Evolutionary conservation across 2,888 invertebrate species (phyloP), one percentile per base, ranked within the genome.

Genomic region (Drosophila longiperda): DNA sequence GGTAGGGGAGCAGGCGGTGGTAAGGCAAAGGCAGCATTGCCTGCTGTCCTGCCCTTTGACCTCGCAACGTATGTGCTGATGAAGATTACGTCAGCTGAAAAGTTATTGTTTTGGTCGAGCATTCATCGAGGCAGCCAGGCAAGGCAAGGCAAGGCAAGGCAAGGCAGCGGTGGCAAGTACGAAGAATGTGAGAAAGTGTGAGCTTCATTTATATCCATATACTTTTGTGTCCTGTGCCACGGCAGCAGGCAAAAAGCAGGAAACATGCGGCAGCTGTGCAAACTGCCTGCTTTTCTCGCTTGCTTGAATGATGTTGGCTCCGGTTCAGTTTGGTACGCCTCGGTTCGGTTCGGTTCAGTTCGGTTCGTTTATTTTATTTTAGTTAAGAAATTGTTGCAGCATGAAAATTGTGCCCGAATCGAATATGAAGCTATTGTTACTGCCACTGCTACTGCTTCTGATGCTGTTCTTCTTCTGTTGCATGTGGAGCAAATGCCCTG

Each of bases 61-160:
- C 68, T 48, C 68, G 55, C 54, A 74, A 64, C 66, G 67, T 75
- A 75, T 89, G 78, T 79, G 83, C 82, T 82, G 87, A 90, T 86
- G 80, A 82, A 91, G 82, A 91, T 83, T 82, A 83, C 74, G 87
- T 90, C 82, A 89, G 87, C 87, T 90, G 81, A 90, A 90, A 90
- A 90, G 83, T 88, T 90, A 87, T 88, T 87, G 90, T 88, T 87
- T 90, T 78, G 86, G 69, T 66, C 68, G 65, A 71, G 67, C 75
- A 65, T 67, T 66, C 68, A 78, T 73, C 66, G 71, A 61, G 73
- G 72, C 65, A 80, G 29, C 26, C 34, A 36, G 11, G 12, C 50
- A n/a, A 15, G 15, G 71, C 64, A 74, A 2, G 34, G 36, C 15
- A 36, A 15, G 34, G 36, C 36, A 36, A 17, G 23, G 15, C 45